Evolutionary conservation across 2,113 vertebrate genomes (phyloP), one percentile per base, ranked within the genome.

Genomic region (Gymnorhina tibicen): DNA sequence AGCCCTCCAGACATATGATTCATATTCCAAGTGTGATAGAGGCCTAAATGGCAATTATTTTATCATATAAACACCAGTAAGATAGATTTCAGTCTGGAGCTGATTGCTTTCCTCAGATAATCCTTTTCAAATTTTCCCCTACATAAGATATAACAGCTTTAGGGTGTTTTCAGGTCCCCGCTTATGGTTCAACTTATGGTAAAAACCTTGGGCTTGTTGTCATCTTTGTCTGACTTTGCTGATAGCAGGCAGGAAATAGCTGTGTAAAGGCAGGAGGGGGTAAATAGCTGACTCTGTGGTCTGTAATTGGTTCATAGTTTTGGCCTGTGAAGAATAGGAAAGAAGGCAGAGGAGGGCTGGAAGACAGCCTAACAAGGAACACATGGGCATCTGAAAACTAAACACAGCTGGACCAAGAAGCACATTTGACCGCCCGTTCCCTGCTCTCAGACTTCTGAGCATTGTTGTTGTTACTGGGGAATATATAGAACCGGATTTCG

Each of bases 231-330:
- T 89, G 66, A 97, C 91, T 97, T 93, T 96, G 96, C 96, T 98
- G 97, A 98, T 96, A 97, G 91, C 73, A 97, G 97, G 96, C 98
- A 98, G 98, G 97, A 98, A 98, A 98, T 97, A 97, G 93, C 94
- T 97, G 90, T 96, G 96, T 97, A 97, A 97, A 95, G 96, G 96
- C 97, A 96, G 95, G 94, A 91, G 97, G 93, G 94, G 96, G 87
- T 93, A 96, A 97, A 97, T 93, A 97, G 94, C 97, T 96, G 91
- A 95, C 97, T 98, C 95, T 97, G 97, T 94, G 93, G 94, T 97
- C 95, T 98, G 95, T 98, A 98, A 98, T 98, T 98, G 98, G 98
- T 98, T 98, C 96, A 97, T 97, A 97, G 92, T 95, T 97, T 97
- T 95, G 95, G 97, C 96, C 89, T 93, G 89, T 90, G 96, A 98